Base-by-base conservation (phyloP, 2,888 invertebrate species). In the Erebia epiphron region DNA sequence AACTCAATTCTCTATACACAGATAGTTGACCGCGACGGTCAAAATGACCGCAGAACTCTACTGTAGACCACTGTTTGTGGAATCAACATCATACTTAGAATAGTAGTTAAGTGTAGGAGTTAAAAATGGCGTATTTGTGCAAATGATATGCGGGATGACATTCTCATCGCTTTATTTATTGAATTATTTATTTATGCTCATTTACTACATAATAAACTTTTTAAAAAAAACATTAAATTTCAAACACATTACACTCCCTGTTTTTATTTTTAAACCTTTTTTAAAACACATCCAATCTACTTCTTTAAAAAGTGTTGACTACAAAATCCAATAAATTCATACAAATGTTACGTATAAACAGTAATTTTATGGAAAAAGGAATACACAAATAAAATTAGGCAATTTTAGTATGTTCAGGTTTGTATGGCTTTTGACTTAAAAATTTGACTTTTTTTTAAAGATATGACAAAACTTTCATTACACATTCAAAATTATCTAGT, bases 401-500 rank as follows among this genome's bases (percentile, higher is more conserved):
- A 35, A 35, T 35, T 35, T 35, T 35, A 35, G 35, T 35, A 1
- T 7, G 35, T 7, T 35, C 35, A 35, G 35, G 11, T 46, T 46
- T 10, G 11, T 10, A 11, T 11, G 11, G 11, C 10, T 46, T 10
- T 46, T 11, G 46, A 11, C 46, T 46, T 4, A 46, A 43, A 43
- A 43, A 43, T 43, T 43, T 43, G 1, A 43, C 9, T 43, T 13
- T 13, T 13, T 13, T 18, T 54, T 54, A 0, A 9, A n/a, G 2
- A 16, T 54, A 16, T 9, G 5, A 46, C 46, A 5, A 1, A 46
- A 46, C 18, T 61, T 58, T n/a, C 14, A 58, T 9, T 14, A 1
- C n/a, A 35, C 56, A 67, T 85, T 87, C 88, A 81, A 90, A 90
- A 90, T 90, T 91, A 79, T 91, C 92, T 90, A 90, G 92, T 92